Evolutionary conservation across 2,888 invertebrate species (phyloP).

Genomic region (Cryptocheilus praepositus): DNA sequence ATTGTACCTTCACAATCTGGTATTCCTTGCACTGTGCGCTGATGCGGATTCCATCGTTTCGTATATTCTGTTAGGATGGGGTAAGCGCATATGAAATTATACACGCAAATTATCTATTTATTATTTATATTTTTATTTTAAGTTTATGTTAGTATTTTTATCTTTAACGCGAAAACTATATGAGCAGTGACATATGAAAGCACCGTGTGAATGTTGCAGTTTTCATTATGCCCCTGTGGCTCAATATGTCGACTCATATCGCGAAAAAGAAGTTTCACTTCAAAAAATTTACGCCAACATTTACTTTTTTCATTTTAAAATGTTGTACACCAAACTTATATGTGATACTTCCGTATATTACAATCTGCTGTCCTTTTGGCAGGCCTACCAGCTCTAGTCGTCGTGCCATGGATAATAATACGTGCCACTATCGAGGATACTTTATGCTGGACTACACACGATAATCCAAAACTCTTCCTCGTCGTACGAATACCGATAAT

Average conservation of each 20-base stretch:
- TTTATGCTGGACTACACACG: constrained; percentile 79
- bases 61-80: constrained; percentile 81
- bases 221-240: too few relatives aligned
- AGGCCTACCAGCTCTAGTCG: constrained; percentile 78
- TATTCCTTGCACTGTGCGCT: constrained; percentile 81
- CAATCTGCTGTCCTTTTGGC: constrained; percentile 27
- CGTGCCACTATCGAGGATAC: constrained; percentile 77
- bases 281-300: too few relatives aligned
- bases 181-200: too few relatives aligned
- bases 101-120: too few relatives aligned
- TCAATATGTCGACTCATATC: too few relatives aligned
- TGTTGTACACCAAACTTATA: too few relatives aligned
- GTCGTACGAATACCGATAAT: constrained; percentile 78
- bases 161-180: too few relatives aligned
- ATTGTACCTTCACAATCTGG: constrained; percentile 82
- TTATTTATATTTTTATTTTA: too few relatives aligned
- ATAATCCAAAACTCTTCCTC: constrained; percentile 75
- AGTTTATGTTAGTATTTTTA: too few relatives aligned
- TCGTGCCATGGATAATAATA: constrained; percentile 79
- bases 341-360: constrained; percentile 12
- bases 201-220: too few relatives aligned
- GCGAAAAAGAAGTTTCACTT: too few relatives aligned
- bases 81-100: constrained; percentile 73
- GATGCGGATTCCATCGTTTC: constrained; percentile 78
- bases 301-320: too few relatives aligned